Base-by-base conservation (phyloP, 2,113 vertebrate species). In the Cyprinodon variegatus region DNA sequence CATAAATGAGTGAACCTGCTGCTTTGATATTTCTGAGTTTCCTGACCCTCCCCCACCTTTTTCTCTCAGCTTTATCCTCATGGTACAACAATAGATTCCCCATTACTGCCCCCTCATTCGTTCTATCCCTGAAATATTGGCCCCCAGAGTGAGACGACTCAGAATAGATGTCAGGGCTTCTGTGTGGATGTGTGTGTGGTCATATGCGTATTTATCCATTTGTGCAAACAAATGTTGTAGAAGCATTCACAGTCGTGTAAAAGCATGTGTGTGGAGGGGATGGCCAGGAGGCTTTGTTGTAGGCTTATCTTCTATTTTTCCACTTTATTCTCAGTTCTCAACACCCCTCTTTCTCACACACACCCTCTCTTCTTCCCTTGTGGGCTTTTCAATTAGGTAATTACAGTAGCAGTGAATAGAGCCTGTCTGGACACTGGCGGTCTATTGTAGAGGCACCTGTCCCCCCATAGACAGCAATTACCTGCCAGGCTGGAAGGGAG, bases 331-430 rank as follows among this genome's bases (percentile, higher is more conserved):
- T 38, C 41, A 37, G 57, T 65, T 68, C 80, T 45, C 59, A 57
- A 59, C 48, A 65, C 11, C 74, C 72, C 43, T 64, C 79, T 36
- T 3, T 64, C 17, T 45, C 43, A 14, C 65, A 43, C 38, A 3
- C 41, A 45, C 29, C 1, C 72, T 65, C 79, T 63, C 76, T 59
- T 64, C 67, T 37, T 74, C 79, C 80, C 85, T 82, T 82, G 86
- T 62, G 70, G 86, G 90, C 79, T 90, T 91, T 94, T 93, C 91
- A 93, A 92, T 94, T 93, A 94, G 89, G 87, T 93, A 93, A 94
- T 93, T 93, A 92, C 87, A 87, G 82, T 82, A 82, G 84, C 69
- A 69, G 75, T 91, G 91, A 93, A 92, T 88, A 72, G 90, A 92
- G 87, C 65, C 78, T 76, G 90, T 61, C 81, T 86, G 89, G 88